Base-by-base conservation (phyloP, 2,888 invertebrate genomes). In the Pseudanteris insignis region DNA sequence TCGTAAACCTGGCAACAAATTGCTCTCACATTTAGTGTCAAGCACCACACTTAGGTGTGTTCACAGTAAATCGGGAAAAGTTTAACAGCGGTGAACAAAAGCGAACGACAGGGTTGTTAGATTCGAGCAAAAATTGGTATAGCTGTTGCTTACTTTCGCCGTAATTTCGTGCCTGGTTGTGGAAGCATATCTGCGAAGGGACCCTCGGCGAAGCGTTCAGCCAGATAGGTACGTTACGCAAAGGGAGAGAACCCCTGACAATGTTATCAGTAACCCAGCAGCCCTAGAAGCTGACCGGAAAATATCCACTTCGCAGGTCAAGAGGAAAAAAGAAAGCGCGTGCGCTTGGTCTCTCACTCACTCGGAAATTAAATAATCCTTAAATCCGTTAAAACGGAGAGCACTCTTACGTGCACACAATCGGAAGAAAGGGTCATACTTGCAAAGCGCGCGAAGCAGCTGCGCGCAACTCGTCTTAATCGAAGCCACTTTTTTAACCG, bases 241-340 rank as follows among this genome's bases (percentile, higher is more conserved):
- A 44, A 63, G 54, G 59, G 63, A 46, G 55, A 32, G 44, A 29
- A 15, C 32, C 50, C 38, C 50, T 51, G 46, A 55, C 55, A 48
- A 53, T 50, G 57, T 47, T 48, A 54, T 48, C 41, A 37, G 57
- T 47, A 48, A 48, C 34, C 34, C 34, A 51, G 51, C 13, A 53
- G 38, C 60, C 53, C 29, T 61, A 48, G 48, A 61, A 64, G 58
- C 48, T 64, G 46, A 57, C 54, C 47, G 50, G 58, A 58, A 64
- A 61, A 61, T 64, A 47, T 61, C 54, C 58, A 50, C 47, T 61
- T 38, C 21, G 28, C 50, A 50, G 61, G 51, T 55, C 61, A 61
- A 61, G 55, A 55, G 61, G 36, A 25, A 55, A 48, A 55, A 30
- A 53, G 59, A 50, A 12, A 40, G 15, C 29, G 38, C 26, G 14